These are phyloP conservation scores for Sinodicranocentrus sp. DNA, from an alignment of 2,888 invertebrate species.

Conservation along the genomic window DNA sequence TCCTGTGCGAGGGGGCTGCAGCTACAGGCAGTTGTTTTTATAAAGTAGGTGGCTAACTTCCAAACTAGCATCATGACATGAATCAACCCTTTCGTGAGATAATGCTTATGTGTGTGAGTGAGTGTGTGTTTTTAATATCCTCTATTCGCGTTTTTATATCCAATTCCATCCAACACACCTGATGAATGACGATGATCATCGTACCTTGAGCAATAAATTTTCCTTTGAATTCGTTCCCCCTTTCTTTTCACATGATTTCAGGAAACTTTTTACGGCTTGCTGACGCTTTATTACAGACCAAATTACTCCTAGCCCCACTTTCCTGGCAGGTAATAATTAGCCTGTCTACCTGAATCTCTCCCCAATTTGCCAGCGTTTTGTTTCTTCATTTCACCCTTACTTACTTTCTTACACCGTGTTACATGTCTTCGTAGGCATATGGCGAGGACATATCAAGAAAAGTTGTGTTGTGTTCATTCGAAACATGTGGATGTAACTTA, in stretches of 20 bases:
- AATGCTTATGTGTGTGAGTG: no score
- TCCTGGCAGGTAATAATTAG: conserved; percentile 63
- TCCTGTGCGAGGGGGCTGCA: no score
- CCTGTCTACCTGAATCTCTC: conserved; percentile 53
- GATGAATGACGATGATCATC: conserved; percentile 39
- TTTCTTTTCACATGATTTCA: conserved; percentile 26
- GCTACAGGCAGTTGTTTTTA: no score
- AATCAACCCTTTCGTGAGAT: no score
- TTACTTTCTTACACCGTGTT: background rate
- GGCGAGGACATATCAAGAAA: background rate
- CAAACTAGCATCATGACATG: no score
- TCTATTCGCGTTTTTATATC: no score
- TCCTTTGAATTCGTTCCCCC: conserved; percentile 27
- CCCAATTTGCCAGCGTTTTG: conserved; percentile 49
- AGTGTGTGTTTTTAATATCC: no score
- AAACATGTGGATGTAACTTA: no score
- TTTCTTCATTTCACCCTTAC: conserved; percentile 22
- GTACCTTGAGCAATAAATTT: conserved; percentile 45
- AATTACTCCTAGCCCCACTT: conserved; percentile 44
- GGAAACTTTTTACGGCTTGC: conserved; percentile 44
- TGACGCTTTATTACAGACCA: conserved; percentile 57
- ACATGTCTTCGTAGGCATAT: no score
- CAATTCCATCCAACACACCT: conserved; percentile 51
- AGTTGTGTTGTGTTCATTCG: no score
- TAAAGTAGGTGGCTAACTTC: no score